Evolutionary conservation across 2,888 invertebrate genomes (phyloP).

Genomic region (Gastrophysa polygoni): DNA sequence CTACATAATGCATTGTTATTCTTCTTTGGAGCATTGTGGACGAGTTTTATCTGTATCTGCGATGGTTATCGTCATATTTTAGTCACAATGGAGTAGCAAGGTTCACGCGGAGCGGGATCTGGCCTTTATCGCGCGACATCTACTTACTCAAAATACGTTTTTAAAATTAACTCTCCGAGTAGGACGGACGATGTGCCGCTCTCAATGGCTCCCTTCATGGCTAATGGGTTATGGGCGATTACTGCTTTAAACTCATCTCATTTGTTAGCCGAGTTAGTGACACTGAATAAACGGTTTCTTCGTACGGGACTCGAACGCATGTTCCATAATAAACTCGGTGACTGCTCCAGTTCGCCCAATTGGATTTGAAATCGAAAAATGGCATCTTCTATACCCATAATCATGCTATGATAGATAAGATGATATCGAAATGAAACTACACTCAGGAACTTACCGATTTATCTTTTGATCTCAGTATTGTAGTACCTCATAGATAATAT

Average conservation of each 20-base stretch:
- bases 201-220: slow-evolving; percentile 55
- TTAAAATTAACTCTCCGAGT: slow-evolving; percentile 53
- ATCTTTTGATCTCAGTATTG: too few species aligned
- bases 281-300: slow-evolving; percentile 49
- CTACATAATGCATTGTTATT: slow-evolving; percentile 41
- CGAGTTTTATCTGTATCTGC: slow-evolving; percentile 50
- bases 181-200: slow-evolving; percentile 36
- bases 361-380: too few species aligned
- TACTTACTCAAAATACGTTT: slow-evolving; percentile 55
- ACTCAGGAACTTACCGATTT: too few species aligned
- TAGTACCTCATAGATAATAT: too few species aligned
- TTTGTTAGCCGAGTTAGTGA: slow-evolving; percentile 54
- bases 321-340: not conserved
- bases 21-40: slow-evolving; percentile 48
- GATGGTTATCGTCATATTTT: slow-evolving; percentile 58
- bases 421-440: too few species aligned
- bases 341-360: not conserved
- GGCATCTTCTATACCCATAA: too few species aligned
- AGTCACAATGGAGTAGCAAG: slow-evolving; percentile 54
- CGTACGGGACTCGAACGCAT: slow-evolving; percentile 5
- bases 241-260: slow-evolving; percentile 53
- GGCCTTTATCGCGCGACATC: slow-evolving; percentile 48
- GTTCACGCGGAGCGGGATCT: slow-evolving; percentile 54
- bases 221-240: slow-evolving; percentile 57
- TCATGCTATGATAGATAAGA: too few species aligned